Evolutionary conservation across 2,113 vertebrate genomes (phyloP).

Genomic region (Myxocyprinus asiaticus): DNA sequence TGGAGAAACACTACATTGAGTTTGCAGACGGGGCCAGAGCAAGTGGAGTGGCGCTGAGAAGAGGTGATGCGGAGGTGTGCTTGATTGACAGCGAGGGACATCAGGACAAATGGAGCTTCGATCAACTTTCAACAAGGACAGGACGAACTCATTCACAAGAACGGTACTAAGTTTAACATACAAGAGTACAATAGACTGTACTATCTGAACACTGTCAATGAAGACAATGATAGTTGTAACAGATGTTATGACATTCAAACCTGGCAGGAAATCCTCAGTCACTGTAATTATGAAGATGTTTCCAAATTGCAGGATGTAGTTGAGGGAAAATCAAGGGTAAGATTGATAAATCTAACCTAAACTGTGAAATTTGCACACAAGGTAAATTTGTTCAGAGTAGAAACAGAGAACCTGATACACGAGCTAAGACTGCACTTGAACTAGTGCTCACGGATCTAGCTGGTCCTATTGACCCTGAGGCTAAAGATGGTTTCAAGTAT

Average conservation of each 20-base stretch:
- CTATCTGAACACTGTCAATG: background rate
- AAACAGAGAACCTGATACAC: too few species aligned
- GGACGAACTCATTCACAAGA: background rate
- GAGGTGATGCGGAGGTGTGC: background rate
- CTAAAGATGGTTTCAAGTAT: conserved; percentile 21
- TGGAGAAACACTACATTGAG: background rate
- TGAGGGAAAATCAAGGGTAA: conserved; percentile 4
- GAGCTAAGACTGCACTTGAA: too few species aligned
- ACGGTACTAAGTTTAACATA: background rate
- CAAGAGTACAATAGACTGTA: background rate
- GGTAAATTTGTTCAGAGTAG: too few species aligned
- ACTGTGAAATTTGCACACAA: too few species aligned
- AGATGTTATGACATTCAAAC: conserved; percentile 33
- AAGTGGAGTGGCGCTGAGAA: too few species aligned
- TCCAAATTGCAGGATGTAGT: conserved; percentile 21
- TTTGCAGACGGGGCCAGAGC: too few species aligned
- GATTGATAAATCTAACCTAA: background rate
- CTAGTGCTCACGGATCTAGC: too few species aligned
- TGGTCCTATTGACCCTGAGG: conserved; percentile 16
- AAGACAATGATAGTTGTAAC: too few species aligned
- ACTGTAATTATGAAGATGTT: conserved; percentile 29
- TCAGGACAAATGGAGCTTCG: too few species aligned
- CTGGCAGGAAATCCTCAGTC: conserved; percentile 23
- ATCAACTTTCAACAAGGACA: too few species aligned
- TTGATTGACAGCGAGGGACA: too few species aligned